A percentile compares a stretch with the other conserved stretches of the same genome.
These are phyloP conservation scores for Calcarius lapponicus DNA, from an alignment of 2,797 vertebrate genomes.

Conservation along the genomic window DNA sequence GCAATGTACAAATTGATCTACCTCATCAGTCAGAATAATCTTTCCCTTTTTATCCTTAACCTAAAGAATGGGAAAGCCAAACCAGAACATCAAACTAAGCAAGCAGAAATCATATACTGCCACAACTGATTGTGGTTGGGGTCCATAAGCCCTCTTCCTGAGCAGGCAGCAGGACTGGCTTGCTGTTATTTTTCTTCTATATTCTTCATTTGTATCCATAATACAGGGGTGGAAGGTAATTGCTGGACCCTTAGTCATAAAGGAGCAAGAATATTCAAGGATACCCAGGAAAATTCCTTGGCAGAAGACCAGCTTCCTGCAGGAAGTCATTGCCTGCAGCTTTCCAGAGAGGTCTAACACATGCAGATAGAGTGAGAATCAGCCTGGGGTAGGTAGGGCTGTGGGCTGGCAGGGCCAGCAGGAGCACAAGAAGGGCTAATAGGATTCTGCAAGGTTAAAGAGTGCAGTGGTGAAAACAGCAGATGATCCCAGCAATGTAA, in stretches of 20 bases:
- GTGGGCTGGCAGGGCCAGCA: accelerated
- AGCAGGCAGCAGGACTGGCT: not conserved
- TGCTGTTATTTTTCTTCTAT: not conserved
- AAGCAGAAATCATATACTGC: not conserved
- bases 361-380: not conserved
- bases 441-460: not conserved
- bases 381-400: not conserved
- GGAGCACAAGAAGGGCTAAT: not conserved
- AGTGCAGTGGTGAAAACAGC: not conserved
- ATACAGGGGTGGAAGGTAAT: not conserved
- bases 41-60: not conserved
- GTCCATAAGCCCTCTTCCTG: not conserved
- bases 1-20: not conserved
- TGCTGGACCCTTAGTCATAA: not conserved
- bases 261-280: not conserved
- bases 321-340: not conserved
- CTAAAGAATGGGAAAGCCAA: not conserved
- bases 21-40: not conserved
- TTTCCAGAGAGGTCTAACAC: not conserved
- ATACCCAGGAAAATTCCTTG: conserved; percentile 43
- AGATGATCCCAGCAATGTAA: not conserved
- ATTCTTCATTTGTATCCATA: not conserved
- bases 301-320: conserved; percentile 32
- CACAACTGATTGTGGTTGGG: not conserved
- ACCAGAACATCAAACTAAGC: not conserved